Evolutionary conservation across 2,888 invertebrate species (phyloP), one percentile per base, ranked within the genome.

Genomic region (Nowickia ferox): DNA sequence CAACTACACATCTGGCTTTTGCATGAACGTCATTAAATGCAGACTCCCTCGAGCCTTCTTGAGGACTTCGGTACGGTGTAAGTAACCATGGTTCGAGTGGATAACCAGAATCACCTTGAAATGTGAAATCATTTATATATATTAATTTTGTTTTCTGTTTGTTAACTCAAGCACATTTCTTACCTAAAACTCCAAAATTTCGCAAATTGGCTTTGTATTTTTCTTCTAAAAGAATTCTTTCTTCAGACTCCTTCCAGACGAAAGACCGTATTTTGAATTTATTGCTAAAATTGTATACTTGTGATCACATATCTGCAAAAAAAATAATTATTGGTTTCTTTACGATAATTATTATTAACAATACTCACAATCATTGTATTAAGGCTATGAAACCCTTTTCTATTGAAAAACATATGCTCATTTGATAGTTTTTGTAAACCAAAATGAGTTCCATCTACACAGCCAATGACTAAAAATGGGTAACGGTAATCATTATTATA

Each of bases 1-100:
- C 61, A 61, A 61, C 61, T 61, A 61, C 9, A 61, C 40, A 61
- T 61, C 61, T 61, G 61, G 59, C 48, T 48, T 74, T 44, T 53
- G 65, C 51, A 55, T 75, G 75, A 75, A 19, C 15, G 42, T 75
- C 65, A 75, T 75, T 75, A 55, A 75, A 75, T 59, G 61, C n/a
- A n/a, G 61, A 74, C 17, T 74, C 74, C 74, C 46, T 48, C 48
- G 61, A 61, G 44, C 74, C 48, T 74, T 74, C 30, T 74, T 74
- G 61, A 11, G 74, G 74, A 74, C 59, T 74, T 74, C 74, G 59
- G 74, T 74, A 74, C n/a, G 61, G 61, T 59, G 74, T 74, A 42
- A 74, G 6, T 59, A 61, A 13, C 74, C 59, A 59, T 59, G 61
- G 4, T 74, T 61, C 61, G 22, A 74, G 61, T 42, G 74, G 61